Percentiles rank a stretch among this genome's conserved stretches.
These are phyloP conservation scores for Blastobasis lacticolella DNA, from an alignment of 2,888 invertebrate species.

Conservation along the genomic window DNA sequence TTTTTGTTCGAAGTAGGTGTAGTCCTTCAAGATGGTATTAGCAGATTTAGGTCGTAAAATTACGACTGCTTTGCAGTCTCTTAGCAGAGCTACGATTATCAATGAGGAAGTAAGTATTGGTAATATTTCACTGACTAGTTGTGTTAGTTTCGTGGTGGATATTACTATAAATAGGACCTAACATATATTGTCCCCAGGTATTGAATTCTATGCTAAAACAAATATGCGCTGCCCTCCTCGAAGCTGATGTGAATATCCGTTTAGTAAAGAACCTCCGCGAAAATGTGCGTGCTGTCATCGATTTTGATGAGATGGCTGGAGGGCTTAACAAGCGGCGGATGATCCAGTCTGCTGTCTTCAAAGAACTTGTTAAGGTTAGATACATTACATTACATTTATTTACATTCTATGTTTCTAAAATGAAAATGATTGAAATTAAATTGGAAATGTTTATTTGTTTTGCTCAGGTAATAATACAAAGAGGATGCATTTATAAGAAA, in stretches of 20 bases:
- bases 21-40: conserved; percentile 90
- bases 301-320: conserved; percentile 99
- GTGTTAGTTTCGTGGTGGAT: not conserved
- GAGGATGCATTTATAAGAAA: too few relatives aligned
- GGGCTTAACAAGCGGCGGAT: conserved; percentile 98
- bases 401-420: too few relatives aligned
- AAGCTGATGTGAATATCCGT: conserved; percentile 97
- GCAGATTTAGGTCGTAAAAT: conserved; percentile 99
- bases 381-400: too few relatives aligned
- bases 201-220: conserved; percentile 99
- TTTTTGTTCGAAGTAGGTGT: conserved; percentile 4
- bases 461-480: too few relatives aligned
- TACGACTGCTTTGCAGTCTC: conserved; percentile 96
- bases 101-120: conserved; percentile 90
- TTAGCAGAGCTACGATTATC: conserved; percentile 98
- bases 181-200: conserved; percentile 76
- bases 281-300: conserved; percentile 97
- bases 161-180: not conserved
- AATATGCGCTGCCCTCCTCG: conserved; percentile 96
- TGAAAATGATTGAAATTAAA: too few relatives aligned
- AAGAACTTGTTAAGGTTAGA: conserved; percentile 94
- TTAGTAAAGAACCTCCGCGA: conserved; percentile 96
- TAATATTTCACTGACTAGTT: not conserved
- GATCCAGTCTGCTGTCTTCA: conserved; percentile 99
- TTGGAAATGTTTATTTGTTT: too few relatives aligned